Evolutionary conservation across 2,797 vertebrate species (phyloP).

Genomic region (Tachyglossus aculeatus): DNA sequence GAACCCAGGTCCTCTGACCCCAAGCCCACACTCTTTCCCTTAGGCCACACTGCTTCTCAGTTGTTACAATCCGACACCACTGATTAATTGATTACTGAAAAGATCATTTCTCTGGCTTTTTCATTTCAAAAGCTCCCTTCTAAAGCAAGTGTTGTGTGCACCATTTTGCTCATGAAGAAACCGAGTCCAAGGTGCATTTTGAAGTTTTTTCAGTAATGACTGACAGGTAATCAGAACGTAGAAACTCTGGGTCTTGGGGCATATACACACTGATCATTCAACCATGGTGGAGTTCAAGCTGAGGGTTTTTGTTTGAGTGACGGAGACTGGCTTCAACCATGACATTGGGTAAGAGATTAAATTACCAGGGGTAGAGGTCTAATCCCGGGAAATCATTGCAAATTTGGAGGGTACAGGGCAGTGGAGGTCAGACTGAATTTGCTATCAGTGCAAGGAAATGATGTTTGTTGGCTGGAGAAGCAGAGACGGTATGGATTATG

Average conservation of each 20-base stretch:
- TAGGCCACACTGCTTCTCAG: too few species aligned
- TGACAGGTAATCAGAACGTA: conserved; percentile 27
- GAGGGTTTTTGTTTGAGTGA: conserved; percentile 61
- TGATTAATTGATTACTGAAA: too few species aligned
- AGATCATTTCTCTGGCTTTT: too few species aligned
- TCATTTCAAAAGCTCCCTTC: too few species aligned
- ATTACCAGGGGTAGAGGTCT: conserved; percentile 66
- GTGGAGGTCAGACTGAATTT: conserved; percentile 22
- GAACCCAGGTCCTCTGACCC: too few species aligned
- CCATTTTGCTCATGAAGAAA: too few species aligned
- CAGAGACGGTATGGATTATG: conserved; percentile 33
- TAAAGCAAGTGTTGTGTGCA: too few species aligned
- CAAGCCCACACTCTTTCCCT: too few species aligned
- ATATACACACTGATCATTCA: conserved; percentile 56
- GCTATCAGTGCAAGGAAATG: conserved; percentile 60
- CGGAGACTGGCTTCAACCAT: conserved; percentile 71
- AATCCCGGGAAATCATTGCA: conserved; percentile 65
- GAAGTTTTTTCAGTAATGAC: conserved; percentile 43
- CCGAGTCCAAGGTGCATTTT: conserved; percentile 22
- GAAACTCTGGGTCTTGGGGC: conserved; percentile 57
- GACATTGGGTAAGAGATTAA: conserved; percentile 69
- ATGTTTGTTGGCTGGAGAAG: conserved; percentile 52
- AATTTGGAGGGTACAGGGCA: conserved; percentile 47
- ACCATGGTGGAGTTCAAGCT: conserved; percentile 39
- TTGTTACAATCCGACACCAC: too few species aligned